Evolutionary conservation across 1,140 invertebrate genomes (phyloP).

Genomic region (Drosophila bocqueti): DNA sequence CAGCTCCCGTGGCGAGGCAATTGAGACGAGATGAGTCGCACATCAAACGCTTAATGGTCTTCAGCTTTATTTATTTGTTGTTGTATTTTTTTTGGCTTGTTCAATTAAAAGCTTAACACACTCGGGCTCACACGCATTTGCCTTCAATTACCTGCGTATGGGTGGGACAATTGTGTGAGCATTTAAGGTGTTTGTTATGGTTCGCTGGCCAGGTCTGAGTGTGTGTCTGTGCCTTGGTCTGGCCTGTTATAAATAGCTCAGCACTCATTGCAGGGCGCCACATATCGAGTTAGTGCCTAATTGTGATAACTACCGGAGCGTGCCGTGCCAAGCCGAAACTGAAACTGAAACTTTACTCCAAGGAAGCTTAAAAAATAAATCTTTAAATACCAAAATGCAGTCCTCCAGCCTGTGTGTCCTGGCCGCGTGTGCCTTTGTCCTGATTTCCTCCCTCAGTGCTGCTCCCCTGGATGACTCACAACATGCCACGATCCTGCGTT

Average conservation of each 20-base stretch:
- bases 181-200: constrained; percentile 62
- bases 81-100: constrained; percentile 58
- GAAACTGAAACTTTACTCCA: constrained; percentile 3
- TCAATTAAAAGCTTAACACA: constrained; percentile 74
- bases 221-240: constrained; percentile 13
- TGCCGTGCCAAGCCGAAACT: constrained; percentile 9
- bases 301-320: constrained; percentile 68
- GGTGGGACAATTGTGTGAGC: constrained; percentile 59
- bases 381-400: constrained; percentile 50
- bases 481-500: constrained; percentile 84
- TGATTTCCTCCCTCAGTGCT: constrained; percentile 43
- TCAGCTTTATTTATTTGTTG: constrained; percentile 9
- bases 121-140: constrained; percentile 28
- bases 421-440: constrained; percentile 53
- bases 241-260: constrained; percentile 67
- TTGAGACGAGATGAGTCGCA: constrained; percentile 73
- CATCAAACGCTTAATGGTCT: constrained; percentile 73
- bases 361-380: not conserved
- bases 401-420: constrained; percentile 55
- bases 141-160: constrained; percentile 70
- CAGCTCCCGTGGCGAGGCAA: constrained; percentile 65
- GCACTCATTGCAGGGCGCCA: constrained; percentile 55
- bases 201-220: constrained; percentile 3
- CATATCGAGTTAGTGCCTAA: constrained; percentile 64
- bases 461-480: constrained; percentile 72